A percentile compares a stretch with the other conserved stretches of the same genome.
Conservation (phyloP, 2,113 vertebrate genomes). For the Aepyceros melampus region DNA sequence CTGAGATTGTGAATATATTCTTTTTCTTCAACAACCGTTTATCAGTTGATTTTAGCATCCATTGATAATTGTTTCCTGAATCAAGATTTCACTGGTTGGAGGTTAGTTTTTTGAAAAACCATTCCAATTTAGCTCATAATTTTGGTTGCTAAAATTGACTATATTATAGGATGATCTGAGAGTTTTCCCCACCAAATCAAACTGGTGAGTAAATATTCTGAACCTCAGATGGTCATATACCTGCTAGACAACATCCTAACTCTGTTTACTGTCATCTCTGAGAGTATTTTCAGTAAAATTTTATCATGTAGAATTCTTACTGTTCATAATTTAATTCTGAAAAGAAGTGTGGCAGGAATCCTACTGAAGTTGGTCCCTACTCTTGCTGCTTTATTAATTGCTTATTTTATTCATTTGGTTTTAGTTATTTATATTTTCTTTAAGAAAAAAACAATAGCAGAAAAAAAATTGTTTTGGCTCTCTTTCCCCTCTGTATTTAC, state of each 20-base stretch:
- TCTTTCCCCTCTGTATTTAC: background rate
- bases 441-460: background rate
- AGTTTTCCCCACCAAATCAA: background rate
- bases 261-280: background rate
- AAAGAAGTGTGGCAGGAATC: background rate
- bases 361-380: background rate
- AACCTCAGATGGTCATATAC: background rate
- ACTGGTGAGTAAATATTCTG: background rate
- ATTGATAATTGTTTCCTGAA: constrained; percentile 22
- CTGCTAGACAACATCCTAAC: background rate
- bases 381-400: background rate
- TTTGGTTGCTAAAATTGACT: constrained; percentile 17
- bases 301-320: constrained; percentile 7
- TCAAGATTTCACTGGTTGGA: constrained; percentile 31
- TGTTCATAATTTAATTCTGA: constrained; percentile 22
- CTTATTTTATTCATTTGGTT: background rate
- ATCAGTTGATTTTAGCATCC: background rate
- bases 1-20: background rate
- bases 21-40: background rate
- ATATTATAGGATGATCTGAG: background rate
- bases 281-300: constrained; percentile 11
- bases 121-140: background rate
- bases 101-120: background rate
- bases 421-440: constrained; percentile 5
- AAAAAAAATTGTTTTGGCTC: background rate